Percentiles rank a stretch among this genome's conserved stretches.
phyloP scores from a whole-genome alignment of 2,888 invertebrate species.

The Thymelicus acteon region DNA sequence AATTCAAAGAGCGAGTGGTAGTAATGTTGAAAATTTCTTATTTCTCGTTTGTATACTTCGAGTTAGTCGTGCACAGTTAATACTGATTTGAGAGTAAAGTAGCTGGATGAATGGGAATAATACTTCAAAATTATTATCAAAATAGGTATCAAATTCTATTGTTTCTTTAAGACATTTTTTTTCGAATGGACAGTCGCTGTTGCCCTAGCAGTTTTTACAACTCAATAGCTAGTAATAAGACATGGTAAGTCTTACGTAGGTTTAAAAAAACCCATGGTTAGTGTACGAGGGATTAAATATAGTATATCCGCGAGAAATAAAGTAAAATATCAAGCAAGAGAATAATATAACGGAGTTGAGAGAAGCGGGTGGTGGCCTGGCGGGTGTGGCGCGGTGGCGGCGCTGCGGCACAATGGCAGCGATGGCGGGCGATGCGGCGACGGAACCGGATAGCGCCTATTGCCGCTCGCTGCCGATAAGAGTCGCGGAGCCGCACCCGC shows the following conservation, averaged over 20 bases:
- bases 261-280: neutral
- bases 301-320: slow-evolving; percentile 50
- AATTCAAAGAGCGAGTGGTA: slow-evolving; percentile 76
- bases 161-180: too few relatives aligned
- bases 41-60: slow-evolving; percentile 57
- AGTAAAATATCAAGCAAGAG: slow-evolving; percentile 61
- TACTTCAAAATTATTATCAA: too few relatives aligned
- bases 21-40: slow-evolving; percentile 72
- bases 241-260: neutral
- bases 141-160: too few relatives aligned
- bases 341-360: slow-evolving; percentile 74
- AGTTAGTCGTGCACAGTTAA: slow-evolving; percentile 43
- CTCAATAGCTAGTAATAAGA: too few relatives aligned
- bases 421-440: slow-evolving; percentile 59
- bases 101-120: neutral
- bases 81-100: neutral
- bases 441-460: slow-evolving; percentile 85
- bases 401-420: slow-evolving; percentile 64
- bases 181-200: too few relatives aligned
- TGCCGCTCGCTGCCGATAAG: slow-evolving; percentile 78
- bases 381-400: slow-evolving; percentile 37
- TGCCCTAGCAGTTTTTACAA: too few relatives aligned
- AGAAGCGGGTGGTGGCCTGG: slow-evolving; percentile 48
- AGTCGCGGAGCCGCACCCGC: slow-evolving; percentile 59
- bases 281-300: slow-evolving; percentile 27